Evolutionary conservation across 1,140 invertebrate genomes (phyloP).

Genomic region (Schlechtendalia chinensis): DNA sequence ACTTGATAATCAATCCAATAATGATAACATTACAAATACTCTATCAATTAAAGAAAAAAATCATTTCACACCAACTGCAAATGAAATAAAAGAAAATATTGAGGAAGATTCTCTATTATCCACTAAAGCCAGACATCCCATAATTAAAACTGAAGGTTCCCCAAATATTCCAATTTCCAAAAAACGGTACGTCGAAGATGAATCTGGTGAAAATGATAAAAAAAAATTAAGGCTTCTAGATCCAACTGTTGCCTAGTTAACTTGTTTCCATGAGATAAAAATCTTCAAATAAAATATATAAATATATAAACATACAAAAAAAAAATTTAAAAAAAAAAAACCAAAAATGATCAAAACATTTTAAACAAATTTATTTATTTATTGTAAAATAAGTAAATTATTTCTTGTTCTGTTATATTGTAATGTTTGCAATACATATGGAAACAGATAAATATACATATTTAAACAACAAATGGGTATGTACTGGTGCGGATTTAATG

Average conservation of each 20-base stretch:
- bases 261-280: conserved; percentile 4
- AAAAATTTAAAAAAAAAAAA: conserved; percentile 16
- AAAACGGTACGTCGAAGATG: conserved; percentile 14
- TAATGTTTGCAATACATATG: conserved; percentile 18
- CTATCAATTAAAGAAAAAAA: not conserved
- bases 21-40: not conserved
- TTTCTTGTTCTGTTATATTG: conserved; percentile 34
- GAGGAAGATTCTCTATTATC: conserved; percentile 7
- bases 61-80: not conserved
- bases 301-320: not conserved
- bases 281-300: conserved; percentile 14
- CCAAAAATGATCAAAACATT: not conserved
- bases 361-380: not conserved
- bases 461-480: conserved; percentile 44
- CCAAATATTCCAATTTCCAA: conserved; percentile 10
- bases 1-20: not conserved
- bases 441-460: conserved; percentile 45
- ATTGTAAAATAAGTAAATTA: conserved; percentile 45
- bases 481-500: conserved; percentile 46
- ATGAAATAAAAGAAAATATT: conserved; percentile 20
- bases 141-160: not conserved
- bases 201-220: conserved; percentile 7
- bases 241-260: conserved; percentile 42
- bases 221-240: conserved; percentile 41
- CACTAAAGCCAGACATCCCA: not conserved